Percentiles rank a stretch among this genome's conserved stretches.
Conservation (phyloP, 2,797 vertebrate genomes). For the Lagocephalus sceleratus region DNA sequence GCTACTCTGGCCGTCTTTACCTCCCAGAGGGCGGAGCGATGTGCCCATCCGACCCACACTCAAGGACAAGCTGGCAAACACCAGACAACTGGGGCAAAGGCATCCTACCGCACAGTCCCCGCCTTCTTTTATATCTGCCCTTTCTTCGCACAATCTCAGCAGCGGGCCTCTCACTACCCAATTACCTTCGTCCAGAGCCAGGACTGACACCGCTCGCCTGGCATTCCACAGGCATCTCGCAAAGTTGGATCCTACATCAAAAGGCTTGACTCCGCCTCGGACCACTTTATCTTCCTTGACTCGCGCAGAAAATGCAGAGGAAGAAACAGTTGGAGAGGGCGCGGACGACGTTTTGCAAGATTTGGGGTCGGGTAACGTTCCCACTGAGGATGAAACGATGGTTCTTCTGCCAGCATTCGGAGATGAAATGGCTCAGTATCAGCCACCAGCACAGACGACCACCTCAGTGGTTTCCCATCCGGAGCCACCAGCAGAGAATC, state of each 20-base stretch:
- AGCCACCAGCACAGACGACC: constrained; percentile 52
- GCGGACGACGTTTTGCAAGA: constrained; percentile 44
- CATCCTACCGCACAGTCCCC: constrained; percentile 35
- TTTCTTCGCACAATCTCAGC: constrained; percentile 44
- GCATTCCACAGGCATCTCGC: constrained; percentile 20
- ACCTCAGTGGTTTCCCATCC: constrained; percentile 30
- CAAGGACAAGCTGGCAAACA: constrained; percentile 31
- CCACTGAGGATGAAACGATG: constrained; percentile 35
- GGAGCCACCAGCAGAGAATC: constrained; percentile 21
- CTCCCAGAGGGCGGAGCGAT: constrained; percentile 57
- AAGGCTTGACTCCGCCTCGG: constrained; percentile 31
- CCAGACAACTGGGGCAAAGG: constrained; percentile 28
- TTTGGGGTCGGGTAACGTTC: constrained; percentile 53
- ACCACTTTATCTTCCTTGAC: constrained; percentile 31
- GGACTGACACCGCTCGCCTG: constrained; percentile 51
- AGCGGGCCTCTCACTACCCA: constrained; percentile 38
- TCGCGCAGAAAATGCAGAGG: constrained; percentile 7
- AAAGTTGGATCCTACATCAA: constrained; percentile 31
- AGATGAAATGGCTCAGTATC: constrained; percentile 57
- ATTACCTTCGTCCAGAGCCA: constrained; percentile 40
- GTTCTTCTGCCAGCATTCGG: constrained; percentile 24
- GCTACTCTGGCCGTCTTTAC: constrained; percentile 43
- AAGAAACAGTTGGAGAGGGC: constrained; percentile 25
- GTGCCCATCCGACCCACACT: constrained; percentile 51
- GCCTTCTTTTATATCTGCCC: constrained; percentile 24